Evolutionary conservation across 1,140 invertebrate species (phyloP).

Genomic region (Cyclina sinensis): DNA sequence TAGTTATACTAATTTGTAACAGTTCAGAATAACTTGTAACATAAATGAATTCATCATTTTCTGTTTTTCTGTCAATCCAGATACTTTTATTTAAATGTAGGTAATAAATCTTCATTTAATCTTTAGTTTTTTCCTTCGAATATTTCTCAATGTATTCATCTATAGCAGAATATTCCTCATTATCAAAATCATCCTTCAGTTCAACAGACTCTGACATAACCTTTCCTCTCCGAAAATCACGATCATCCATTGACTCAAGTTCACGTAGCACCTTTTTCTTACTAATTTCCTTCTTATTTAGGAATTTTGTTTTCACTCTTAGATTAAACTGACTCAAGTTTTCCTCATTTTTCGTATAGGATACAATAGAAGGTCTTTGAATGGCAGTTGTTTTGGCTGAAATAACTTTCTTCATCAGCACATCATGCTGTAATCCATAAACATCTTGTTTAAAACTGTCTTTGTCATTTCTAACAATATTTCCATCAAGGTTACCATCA

Average conservation of each 20-base stretch:
- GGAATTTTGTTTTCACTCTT: neutral
- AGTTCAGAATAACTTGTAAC: no score
- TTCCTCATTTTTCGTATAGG: neutral
- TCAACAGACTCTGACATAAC: neutral
- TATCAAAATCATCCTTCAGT: neutral
- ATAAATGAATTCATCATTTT: no score
- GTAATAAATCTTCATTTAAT: no score
- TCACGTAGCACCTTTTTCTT: neutral
- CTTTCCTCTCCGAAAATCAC: neutral
- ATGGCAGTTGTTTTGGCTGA: neutral
- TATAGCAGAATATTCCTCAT: neutral
- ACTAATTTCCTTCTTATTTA: neutral
- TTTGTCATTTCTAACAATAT: neutral
- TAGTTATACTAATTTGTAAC: no score
- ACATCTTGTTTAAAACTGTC: slow-evolving; percentile 1
- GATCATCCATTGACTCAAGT: neutral
- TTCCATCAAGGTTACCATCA: no score
- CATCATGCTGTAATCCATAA: slow-evolving; percentile 27
- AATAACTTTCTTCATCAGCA: slow-evolving; percentile 9
- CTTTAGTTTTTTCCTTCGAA: neutral
- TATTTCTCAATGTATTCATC: neutral
- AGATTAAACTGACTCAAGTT: neutral
- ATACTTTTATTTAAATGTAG: no score
- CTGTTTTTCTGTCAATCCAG: no score
- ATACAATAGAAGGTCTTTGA: neutral